Conservation (phyloP, 2,113 vertebrate species). For the Talpa occidentalis region DNA sequence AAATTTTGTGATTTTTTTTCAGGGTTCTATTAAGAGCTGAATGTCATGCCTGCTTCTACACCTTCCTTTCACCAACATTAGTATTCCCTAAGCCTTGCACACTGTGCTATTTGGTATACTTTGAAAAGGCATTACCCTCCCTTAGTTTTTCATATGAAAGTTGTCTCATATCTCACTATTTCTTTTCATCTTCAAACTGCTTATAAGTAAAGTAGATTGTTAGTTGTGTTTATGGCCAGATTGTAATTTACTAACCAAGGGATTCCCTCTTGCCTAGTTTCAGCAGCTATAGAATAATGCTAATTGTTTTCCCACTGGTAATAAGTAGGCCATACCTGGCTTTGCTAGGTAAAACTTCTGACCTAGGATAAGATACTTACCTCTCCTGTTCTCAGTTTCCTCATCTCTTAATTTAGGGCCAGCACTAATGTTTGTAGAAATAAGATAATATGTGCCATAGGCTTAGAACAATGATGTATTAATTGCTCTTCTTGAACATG, state of each 20-base stretch:
- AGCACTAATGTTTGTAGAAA: background rate
- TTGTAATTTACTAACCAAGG: background rate
- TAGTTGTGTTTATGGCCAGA: background rate
- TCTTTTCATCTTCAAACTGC: background rate
- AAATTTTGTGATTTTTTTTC: background rate
- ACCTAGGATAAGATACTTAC: background rate
- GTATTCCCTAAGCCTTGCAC: background rate
- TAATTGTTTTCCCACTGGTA: background rate
- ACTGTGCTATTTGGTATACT: background rate
- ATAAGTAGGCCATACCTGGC: background rate
- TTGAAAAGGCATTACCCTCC: background rate
- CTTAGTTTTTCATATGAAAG: background rate
- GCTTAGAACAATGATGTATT: background rate
- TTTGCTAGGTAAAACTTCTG: background rate
- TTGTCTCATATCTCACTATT: background rate
- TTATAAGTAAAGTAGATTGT: background rate
- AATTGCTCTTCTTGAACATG: background rate
- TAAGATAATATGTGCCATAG: accelerated
- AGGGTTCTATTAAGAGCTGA: background rate
- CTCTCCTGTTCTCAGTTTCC: background rate
- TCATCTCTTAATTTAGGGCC: background rate
- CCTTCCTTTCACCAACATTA: background rate
- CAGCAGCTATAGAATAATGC: background rate
- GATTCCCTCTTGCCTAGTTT: background rate
- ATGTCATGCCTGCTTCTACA: background rate